Percentiles rank a stretch among this genome's conserved stretches.
These are phyloP conservation scores for Macrosoma leucophasiata DNA, from an alignment of 2,888 invertebrate genomes.

Conservation along the genomic window DNA sequence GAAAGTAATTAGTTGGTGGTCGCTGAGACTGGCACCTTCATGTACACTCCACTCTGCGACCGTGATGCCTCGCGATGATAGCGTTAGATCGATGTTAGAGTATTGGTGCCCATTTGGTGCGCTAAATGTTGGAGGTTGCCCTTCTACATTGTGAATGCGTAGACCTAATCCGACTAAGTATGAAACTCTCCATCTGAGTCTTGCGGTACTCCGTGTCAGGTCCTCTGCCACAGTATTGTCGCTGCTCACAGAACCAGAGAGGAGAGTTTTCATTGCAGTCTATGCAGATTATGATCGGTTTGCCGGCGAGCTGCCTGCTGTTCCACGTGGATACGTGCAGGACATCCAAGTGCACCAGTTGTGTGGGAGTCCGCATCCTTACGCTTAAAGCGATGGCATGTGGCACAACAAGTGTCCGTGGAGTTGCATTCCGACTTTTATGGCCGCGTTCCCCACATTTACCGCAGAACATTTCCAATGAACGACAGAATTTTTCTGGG, in stretches of 20 bases:
- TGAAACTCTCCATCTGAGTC: slow-evolving; percentile 14
- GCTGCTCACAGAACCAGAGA: slow-evolving; percentile 13
- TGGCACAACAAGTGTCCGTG: too few relatives aligned
- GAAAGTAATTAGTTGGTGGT: slow-evolving; percentile 23
- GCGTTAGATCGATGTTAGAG: slow-evolving; percentile 18
- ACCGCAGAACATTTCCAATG: too few relatives aligned
- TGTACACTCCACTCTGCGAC: slow-evolving; percentile 8
- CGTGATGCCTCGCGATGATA: neutral
- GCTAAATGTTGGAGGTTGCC: slow-evolving; percentile 13
- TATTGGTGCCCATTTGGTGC: slow-evolving; percentile 10
- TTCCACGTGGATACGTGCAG: too few relatives aligned
- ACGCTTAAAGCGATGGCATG: neutral
- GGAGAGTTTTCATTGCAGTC: slow-evolving; percentile 22
- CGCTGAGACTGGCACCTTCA: slow-evolving; percentile 18
- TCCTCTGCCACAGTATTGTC: slow-evolving; percentile 13
- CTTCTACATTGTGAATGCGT: slow-evolving; percentile 2
- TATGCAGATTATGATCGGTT: slow-evolving; percentile 16
- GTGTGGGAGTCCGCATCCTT: neutral
- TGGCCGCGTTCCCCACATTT: neutral
- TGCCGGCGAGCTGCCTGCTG: slow-evolving; percentile 14
- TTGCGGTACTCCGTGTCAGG: slow-evolving; percentile 8
- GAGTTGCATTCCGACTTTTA: too few relatives aligned
- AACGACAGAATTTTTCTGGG: slow-evolving; percentile 30
- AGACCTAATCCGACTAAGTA: slow-evolving; percentile 10
- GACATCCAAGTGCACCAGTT: neutral